Evolutionary conservation across 2,888 invertebrate species (phyloP).

Genomic region (Caenorhabditis imperialis): DNA sequence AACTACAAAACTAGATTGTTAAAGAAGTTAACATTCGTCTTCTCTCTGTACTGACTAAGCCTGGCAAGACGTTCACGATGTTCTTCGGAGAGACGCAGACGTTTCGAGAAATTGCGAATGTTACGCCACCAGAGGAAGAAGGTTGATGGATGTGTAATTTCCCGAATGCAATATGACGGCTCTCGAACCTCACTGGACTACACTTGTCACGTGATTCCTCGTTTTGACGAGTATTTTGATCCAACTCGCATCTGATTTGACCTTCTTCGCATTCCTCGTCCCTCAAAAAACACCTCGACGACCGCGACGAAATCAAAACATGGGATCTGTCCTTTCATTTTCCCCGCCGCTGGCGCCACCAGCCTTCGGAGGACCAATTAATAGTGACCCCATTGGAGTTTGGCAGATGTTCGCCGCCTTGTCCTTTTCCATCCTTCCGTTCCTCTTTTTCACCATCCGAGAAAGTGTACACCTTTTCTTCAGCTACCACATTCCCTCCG

Average conservation of each 20-base stretch:
- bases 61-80: not conserved
- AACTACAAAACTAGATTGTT: too few relatives aligned
- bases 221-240: not conserved
- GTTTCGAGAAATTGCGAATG: constrained; percentile 31
- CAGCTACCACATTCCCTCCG: constrained; percentile 5
- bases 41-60: constrained; percentile 10
- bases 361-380: constrained; percentile 31
- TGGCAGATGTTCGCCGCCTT: constrained; percentile 28
- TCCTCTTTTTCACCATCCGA: constrained; percentile 3
- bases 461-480: constrained; percentile 16
- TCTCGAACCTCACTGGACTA: not conserved
- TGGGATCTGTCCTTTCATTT: constrained; percentile 11
- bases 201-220: constrained; percentile 28
- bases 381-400: constrained; percentile 48
- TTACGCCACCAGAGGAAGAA: constrained; percentile 21
- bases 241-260: not conserved
- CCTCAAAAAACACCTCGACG: constrained; percentile 4
- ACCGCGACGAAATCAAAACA: constrained; percentile 3
- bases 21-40: constrained; percentile 15
- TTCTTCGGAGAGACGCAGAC: constrained; percentile 30
- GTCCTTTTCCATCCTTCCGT: constrained; percentile 6
- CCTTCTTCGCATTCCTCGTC: not conserved
- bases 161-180: not conserved
- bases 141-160: constrained; percentile 46
- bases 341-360: constrained; percentile 6